Evolutionary conservation across 1,140 invertebrate species (phyloP).

Genomic region (Nylanderia fulva): DNA sequence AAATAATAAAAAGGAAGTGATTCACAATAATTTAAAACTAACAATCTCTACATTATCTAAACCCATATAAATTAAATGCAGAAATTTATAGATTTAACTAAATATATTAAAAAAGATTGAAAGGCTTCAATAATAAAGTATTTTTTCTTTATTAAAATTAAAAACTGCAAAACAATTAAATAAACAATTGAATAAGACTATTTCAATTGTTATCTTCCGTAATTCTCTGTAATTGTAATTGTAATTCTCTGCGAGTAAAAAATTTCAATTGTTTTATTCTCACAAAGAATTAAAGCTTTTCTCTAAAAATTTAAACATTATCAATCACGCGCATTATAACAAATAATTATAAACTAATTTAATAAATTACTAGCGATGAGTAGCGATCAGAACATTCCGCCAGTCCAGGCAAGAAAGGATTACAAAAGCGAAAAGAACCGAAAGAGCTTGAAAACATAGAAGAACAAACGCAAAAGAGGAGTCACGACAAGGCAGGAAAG

Average conservation of each 20-base stretch:
- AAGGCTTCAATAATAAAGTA: conserved; percentile 9
- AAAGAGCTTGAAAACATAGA: background rate
- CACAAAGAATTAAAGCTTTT: background rate
- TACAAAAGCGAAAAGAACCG: background rate
- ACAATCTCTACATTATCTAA: background rate
- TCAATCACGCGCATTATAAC: background rate
- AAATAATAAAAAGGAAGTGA: conserved; percentile 22
- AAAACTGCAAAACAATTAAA: conserved; percentile 2
- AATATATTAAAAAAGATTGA: conserved; percentile 34
- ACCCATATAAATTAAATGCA: no score
- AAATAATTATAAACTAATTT: conserved; percentile 27
- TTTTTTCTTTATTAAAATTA: conserved; percentile 30
- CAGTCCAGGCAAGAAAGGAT: background rate
- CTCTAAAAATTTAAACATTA: background rate
- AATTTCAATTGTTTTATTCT: conserved; percentile 1
- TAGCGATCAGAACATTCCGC: background rate
- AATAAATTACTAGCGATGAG: background rate
- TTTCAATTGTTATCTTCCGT: conserved; percentile 2
- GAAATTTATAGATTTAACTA: conserved; percentile 33
- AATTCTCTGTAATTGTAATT: no score
- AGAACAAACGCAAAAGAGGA: conserved; percentile 4
- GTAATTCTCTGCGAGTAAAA: no score
- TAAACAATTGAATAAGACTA: no score
- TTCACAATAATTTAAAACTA: conserved; percentile 21
- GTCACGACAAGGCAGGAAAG: background rate